Base-by-base conservation (phyloP, 1,140 invertebrate species). In the Atopsyche davidsoni region DNA sequence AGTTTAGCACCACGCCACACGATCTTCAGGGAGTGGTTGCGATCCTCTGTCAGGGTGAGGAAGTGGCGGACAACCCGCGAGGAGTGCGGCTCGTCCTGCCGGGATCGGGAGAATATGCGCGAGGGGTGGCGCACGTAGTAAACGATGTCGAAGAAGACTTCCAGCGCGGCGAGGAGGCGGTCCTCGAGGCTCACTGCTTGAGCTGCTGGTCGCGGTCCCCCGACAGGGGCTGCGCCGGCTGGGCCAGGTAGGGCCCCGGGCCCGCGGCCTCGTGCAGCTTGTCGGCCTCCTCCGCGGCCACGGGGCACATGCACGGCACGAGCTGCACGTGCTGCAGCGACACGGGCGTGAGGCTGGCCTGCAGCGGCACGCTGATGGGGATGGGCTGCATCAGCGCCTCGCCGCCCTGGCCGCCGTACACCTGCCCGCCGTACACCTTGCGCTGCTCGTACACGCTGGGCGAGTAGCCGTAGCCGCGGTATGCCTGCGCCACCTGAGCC, bases 231-330 rank as follows among this genome's bases (percentile, higher is more conserved):
- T 64, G 55, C 0, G 67, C 60, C 0, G 61, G 23, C 46, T 72
- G 70, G 0, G 70, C 68, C n/a, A 72, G 56, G 40, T 71, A 72
- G 0, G 69, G 68, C 0, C 68, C 68, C 0, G 69, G 65, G 4
- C 70, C 67, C 0, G 66, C 65, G 53, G 70, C 65, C 23, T 73
- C 70, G 46, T 72, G 69, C 0, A 73, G 59, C 46, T 72, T 73
- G 38, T 73, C 71, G 0, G 68, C 68, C 43, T 75, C 72, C 38
- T 75, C 73, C 1, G 69, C 69, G 0, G 72, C 67, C 0, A 74
- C 70, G 4, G 75, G 75, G 56, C 75, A 77, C 67, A 76, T 71
- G 55, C 75, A 77, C 0, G 75, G 75, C 1, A 77, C 74, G 1
- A 77, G 56, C 52, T 77, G 73, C 0, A 77, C 74, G 48, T 76